These are phyloP conservation scores for Zoroaster sp. DNA, from an alignment of 53 echinoderm and acorn worm species.

Conservation along the genomic window DNA sequence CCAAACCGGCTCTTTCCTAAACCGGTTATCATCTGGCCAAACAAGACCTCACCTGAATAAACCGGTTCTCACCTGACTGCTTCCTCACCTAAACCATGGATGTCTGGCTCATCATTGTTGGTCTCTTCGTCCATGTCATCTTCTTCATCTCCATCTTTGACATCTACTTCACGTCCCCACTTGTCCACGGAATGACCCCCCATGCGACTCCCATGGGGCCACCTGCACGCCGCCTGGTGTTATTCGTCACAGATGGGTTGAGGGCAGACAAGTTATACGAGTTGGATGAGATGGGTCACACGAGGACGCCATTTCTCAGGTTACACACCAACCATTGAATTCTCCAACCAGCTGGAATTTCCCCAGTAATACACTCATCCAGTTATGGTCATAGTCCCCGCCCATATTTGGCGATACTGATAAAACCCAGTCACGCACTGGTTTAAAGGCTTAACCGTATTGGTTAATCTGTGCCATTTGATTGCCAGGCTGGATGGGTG, in stretches of 20 bases:
- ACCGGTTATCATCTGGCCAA: background rate
- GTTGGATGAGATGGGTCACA: slow-evolving; percentile 63
- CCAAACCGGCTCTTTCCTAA: too few relatives aligned
- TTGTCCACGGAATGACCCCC: slow-evolving; percentile 98
- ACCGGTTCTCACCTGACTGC: too few relatives aligned
- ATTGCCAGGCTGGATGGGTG: too few relatives aligned
- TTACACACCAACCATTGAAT: background rate
- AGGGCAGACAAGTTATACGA: slow-evolving; percentile 92
- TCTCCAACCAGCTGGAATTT: background rate
- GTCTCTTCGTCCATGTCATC: slow-evolving; percentile 84
- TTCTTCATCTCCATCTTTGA: slow-evolving; percentile 98
- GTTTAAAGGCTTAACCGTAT: too few relatives aligned
- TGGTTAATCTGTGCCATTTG: too few relatives aligned
- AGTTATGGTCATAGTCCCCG: too few relatives aligned
- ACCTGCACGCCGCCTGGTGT: slow-evolving; percentile 91
- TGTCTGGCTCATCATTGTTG: slow-evolving; percentile 69
- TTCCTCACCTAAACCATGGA: slow-evolving; percentile 62
- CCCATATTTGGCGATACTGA: too few relatives aligned
- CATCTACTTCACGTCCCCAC: slow-evolving; percentile 97
- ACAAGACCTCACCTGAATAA: background rate
- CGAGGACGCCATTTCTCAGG: slow-evolving; percentile 93
- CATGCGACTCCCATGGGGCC: slow-evolving; percentile 63
- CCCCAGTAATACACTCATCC: too few relatives aligned
- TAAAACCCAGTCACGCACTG: too few relatives aligned
- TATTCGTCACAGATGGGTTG: slow-evolving; percentile 97